Percentiles rank a stretch among this genome's conserved stretches.
These are phyloP conservation scores for Ptyas mucosa DNA, from an alignment of 2,113 vertebrate genomes.

Conservation along the genomic window DNA sequence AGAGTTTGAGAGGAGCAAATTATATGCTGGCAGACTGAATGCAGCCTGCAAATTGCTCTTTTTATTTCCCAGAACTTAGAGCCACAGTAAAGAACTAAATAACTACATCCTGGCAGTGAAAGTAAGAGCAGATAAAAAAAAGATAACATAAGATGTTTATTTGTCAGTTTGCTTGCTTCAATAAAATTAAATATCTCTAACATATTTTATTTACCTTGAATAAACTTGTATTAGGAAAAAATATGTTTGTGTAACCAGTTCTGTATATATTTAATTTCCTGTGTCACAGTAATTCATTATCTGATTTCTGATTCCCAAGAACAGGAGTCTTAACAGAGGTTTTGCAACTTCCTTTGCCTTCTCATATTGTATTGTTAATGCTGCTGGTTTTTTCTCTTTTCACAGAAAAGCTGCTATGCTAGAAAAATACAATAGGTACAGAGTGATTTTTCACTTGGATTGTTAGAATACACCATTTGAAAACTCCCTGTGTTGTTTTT, in stretches of 20 bases:
- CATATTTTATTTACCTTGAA: not conserved
- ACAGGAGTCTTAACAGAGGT: not conserved
- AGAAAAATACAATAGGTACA: not conserved
- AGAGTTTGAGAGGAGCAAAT: not conserved
- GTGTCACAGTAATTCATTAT: not conserved
- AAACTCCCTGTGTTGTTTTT: not conserved
- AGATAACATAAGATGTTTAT: not conserved
- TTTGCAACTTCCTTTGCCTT: not conserved
- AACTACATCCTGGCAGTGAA: not conserved
- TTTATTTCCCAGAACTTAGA: not conserved
- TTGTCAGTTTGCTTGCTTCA: not conserved
- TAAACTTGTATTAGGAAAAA: not conserved
- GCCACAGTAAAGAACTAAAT: not conserved
- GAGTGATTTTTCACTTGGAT: not conserved
- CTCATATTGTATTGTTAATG: not conserved
- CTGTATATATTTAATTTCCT: conserved; percentile 6
- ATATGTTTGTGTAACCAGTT: not conserved
- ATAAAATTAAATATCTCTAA: not conserved
- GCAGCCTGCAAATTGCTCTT: not conserved
- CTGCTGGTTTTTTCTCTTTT: not conserved
- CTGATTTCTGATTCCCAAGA: not conserved
- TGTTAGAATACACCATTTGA: not conserved
- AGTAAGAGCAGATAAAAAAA: not conserved
- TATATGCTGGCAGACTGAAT: not conserved
- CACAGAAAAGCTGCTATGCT: not conserved